These are phyloP conservation scores for Frieseomelitta varia DNA, from an alignment of 1,140 invertebrate genomes.

Conservation along the genomic window DNA sequence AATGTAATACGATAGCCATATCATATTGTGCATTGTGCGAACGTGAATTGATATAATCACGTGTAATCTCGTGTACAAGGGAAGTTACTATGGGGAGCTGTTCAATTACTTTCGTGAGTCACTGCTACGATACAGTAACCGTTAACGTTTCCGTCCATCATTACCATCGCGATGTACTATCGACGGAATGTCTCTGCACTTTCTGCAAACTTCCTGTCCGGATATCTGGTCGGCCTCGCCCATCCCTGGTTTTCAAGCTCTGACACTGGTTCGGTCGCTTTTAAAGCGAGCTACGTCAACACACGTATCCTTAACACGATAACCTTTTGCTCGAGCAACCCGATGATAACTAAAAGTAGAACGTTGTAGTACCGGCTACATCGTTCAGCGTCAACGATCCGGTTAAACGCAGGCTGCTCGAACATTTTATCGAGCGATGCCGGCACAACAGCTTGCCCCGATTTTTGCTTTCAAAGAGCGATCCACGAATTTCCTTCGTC, in stretches of 20 bases:
- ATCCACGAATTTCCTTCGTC: not conserved
- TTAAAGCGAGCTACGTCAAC: constrained; percentile 7
- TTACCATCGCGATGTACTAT: not conserved
- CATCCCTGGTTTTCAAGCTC: not conserved
- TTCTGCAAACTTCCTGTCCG: constrained; percentile 12
- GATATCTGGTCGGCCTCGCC: constrained; percentile 17
- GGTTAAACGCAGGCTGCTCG: constrained; percentile 16
- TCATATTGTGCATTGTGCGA: not conserved
- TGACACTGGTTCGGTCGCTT: not conserved
- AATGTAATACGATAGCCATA: not conserved
- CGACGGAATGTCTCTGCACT: constrained; percentile 12
- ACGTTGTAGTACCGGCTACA: constrained; percentile 19
- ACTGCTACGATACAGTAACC: not conserved
- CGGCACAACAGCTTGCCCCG: not conserved
- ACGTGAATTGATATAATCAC: not conserved
- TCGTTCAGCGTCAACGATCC: constrained; percentile 23
- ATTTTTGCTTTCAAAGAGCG: not conserved
- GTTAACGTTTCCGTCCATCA: not conserved
- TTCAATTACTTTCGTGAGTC: not conserved
- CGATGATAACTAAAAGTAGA: constrained; percentile 39
- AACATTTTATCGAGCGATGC: constrained; percentile 14
- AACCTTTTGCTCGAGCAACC: constrained; percentile 15
- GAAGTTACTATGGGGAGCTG: not conserved
- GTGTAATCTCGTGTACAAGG: not conserved
- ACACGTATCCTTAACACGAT: constrained; percentile 37